phyloP scores from a whole-genome alignment of 2,888 invertebrate genomes.

The Melolontha melolontha region DNA sequence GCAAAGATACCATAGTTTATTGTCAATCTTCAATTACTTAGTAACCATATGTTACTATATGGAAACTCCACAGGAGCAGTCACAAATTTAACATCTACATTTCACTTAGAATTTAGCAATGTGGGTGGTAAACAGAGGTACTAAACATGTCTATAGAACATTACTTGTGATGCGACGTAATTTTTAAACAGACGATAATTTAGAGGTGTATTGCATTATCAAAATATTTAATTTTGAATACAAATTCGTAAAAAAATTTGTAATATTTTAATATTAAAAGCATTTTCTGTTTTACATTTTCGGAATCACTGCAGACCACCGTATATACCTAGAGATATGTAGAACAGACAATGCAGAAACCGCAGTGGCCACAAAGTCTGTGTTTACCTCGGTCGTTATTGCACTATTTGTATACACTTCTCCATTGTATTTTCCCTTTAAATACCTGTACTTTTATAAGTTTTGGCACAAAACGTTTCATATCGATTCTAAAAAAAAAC shows the following conservation, averaged over 20 bases:
- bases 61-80: constrained; percentile 39
- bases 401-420: constrained; percentile 63
- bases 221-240: constrained; percentile 17
- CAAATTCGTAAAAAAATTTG: too few relatives aligned
- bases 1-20: constrained; percentile 44
- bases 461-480: constrained; percentile 30
- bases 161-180: not conserved
- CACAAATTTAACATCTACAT: constrained; percentile 49
- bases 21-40: constrained; percentile 47
- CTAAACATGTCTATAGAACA: constrained; percentile 11
- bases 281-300: constrained; percentile 32
- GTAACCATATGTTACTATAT: constrained; percentile 36
- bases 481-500: constrained; percentile 40
- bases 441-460: constrained; percentile 51
- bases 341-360: constrained; percentile 54
- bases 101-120: constrained; percentile 45
- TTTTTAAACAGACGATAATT: not conserved
- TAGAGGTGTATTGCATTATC: constrained; percentile 10
- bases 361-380: constrained; percentile 59
- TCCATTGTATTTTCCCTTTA: constrained; percentile 56
- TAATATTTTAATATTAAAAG: constrained; percentile 7
- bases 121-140: constrained; percentile 48
- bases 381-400: constrained; percentile 64
- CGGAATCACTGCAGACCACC: constrained; percentile 42
- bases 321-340: constrained; percentile 42